Percentiles rank a stretch among this genome's conserved stretches.
phyloP scores from a whole-genome alignment of 2,888 invertebrate species.

The Lasioglossum marginatum region DNA sequence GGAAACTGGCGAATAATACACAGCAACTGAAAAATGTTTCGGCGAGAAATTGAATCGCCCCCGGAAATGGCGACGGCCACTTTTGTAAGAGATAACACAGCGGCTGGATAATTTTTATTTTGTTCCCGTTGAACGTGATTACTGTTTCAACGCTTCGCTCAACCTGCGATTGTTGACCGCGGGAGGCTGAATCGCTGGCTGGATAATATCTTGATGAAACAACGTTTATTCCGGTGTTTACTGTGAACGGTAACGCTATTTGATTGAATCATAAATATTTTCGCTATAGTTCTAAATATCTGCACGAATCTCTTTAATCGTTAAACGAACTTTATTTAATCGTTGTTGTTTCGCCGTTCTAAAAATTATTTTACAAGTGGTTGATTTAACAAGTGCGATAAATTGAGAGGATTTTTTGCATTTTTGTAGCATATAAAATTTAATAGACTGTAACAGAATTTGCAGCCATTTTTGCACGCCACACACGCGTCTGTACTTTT shows the following conservation, averaged over 20 bases:
- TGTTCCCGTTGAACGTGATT: neutral
- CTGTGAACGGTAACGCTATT: neutral
- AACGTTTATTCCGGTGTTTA: neutral
- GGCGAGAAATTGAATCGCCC: neutral
- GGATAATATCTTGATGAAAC: neutral
- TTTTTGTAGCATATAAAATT: neutral
- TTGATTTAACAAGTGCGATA: too few species aligned
- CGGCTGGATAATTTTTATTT: neutral
- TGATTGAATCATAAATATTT: neutral
- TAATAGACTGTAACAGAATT: neutral
- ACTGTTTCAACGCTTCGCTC: neutral
- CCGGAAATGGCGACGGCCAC: neutral
- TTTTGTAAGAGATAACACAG: neutral
- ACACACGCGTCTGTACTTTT: neutral
- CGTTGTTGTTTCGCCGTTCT: neutral
- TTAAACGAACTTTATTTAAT: neutral
- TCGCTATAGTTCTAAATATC: neutral
- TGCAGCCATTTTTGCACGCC: neutral
- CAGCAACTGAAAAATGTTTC: slow-evolving; percentile 1
- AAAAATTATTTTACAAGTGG: neutral
- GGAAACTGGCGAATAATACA: slow-evolving; percentile 9
- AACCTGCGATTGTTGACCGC: neutral
- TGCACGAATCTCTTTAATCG: neutral
- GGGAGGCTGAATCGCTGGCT: neutral
- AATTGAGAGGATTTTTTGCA: neutral